Conservation (phyloP, 2,113 vertebrate genomes). For the Columba janthina region DNA sequence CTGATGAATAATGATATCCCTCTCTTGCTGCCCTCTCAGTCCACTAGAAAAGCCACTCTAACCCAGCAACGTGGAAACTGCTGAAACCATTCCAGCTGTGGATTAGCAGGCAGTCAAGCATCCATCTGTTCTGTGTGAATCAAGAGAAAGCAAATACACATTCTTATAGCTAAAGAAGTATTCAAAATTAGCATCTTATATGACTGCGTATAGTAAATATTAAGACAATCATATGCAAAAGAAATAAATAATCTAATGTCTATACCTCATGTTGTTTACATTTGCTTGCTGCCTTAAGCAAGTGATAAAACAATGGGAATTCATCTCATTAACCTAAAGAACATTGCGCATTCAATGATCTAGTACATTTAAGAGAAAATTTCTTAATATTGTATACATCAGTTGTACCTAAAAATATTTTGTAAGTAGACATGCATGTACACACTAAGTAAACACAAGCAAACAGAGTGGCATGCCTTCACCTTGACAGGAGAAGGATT, state of each 20-base stretch:
- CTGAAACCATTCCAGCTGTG: slow-evolving; percentile 88
- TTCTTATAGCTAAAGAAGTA: slow-evolving; percentile 76
- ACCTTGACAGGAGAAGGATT: background rate
- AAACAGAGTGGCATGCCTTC: background rate
- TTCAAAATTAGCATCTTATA: slow-evolving; percentile 67
- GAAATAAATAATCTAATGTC: slow-evolving; percentile 27
- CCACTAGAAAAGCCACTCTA: slow-evolving; percentile 88
- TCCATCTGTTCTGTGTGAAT: slow-evolving; percentile 84
- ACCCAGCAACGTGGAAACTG: slow-evolving; percentile 81
- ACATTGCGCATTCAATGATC: background rate
- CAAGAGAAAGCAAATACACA: slow-evolving; percentile 77
- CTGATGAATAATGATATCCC: slow-evolving; percentile 90
- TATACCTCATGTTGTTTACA: background rate
- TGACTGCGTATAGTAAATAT: slow-evolving; percentile 34
- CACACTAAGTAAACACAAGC: background rate
- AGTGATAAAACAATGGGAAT: background rate
- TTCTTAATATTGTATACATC: background rate
- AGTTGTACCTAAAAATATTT: background rate
- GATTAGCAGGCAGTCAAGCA: slow-evolving; percentile 88
- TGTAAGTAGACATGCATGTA: background rate
- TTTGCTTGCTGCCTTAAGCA: slow-evolving; percentile 21
- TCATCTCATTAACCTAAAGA: background rate
- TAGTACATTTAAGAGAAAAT: background rate
- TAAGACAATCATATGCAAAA: slow-evolving; percentile 21
- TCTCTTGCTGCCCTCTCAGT: slow-evolving; percentile 87